Conservation (phyloP, 2,797 vertebrate species). For the Cheirogaleus major region DNA sequence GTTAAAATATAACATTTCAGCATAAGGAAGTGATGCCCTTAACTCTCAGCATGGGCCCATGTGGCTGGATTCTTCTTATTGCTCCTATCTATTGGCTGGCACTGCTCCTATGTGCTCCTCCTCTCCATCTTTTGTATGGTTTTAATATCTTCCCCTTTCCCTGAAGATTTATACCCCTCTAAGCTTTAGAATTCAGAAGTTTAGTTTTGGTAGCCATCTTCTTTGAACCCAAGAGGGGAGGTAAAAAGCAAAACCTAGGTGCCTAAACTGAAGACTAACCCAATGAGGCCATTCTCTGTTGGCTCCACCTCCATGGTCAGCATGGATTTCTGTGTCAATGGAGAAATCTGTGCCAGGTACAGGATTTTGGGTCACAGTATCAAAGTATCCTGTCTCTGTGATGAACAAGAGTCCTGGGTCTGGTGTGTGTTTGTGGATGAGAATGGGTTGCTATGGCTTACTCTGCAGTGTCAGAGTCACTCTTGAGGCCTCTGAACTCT, state of each 20-base stretch:
- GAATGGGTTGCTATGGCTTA: not conserved
- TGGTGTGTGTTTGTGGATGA: not conserved
- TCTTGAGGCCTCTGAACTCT: not conserved
- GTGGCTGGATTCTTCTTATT: not conserved
- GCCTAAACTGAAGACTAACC: not conserved
- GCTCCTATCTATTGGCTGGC: not conserved
- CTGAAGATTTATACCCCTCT: not conserved
- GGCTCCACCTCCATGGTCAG: not conserved
- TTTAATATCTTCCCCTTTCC: not conserved
- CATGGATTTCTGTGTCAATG: not conserved
- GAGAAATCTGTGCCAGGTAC: not conserved
- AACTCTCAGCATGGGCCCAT: not conserved
- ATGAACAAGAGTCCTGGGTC: not conserved
- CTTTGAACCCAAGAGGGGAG: not conserved
- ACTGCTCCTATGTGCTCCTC: not conserved
- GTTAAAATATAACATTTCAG: conserved; percentile 1
- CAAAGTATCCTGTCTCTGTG: not conserved
- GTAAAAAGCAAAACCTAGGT: not conserved
- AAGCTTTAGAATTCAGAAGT: conserved; percentile 27
- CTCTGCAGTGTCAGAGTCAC: not conserved
- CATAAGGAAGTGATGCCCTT: not conserved
- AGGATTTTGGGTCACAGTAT: not conserved
- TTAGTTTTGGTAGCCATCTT: not conserved
- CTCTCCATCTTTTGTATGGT: not conserved
- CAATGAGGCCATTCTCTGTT: not conserved